Conservation (phyloP, 2,113 vertebrate species). For the Stigmatopora argus region DNA sequence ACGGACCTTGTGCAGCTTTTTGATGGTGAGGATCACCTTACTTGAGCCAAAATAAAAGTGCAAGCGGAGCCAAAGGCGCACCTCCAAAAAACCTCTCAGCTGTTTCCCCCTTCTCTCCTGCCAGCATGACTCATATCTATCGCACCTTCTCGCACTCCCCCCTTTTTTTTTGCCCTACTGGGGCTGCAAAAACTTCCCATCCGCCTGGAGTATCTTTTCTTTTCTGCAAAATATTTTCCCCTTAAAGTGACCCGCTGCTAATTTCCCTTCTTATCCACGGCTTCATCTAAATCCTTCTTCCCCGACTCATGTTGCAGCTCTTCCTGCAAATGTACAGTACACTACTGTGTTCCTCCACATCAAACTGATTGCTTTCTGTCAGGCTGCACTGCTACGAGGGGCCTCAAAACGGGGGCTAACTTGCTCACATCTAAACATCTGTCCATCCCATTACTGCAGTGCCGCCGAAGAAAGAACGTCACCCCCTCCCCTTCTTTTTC, state of each 20-base stretch:
- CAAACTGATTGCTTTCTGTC: conserved; percentile 70
- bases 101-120: conserved; percentile 61
- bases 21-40: conserved; percentile 54
- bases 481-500: conserved; percentile 6
- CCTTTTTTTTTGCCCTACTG: conserved; percentile 14
- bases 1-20: conserved; percentile 38
- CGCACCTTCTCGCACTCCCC: conserved; percentile 13
- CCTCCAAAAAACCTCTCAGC: conserved; percentile 64
- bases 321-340: conserved; percentile 52
- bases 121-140: conserved; percentile 58
- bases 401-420: conserved; percentile 26
- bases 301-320: conserved; percentile 51
- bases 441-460: conserved; percentile 64
- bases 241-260: conserved; percentile 26
- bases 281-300: conserved; percentile 54
- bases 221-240: background rate
- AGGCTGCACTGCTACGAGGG: conserved; percentile 37
- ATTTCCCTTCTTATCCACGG: conserved; percentile 53
- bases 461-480: conserved; percentile 33
- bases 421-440: conserved; percentile 68
- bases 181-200: background rate
- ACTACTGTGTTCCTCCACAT: conserved; percentile 61
- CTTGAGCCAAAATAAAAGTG: conserved; percentile 65
- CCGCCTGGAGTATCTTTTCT: background rate
- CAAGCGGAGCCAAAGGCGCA: conserved; percentile 58